A percentile compares a stretch with the other conserved stretches of the same genome.
phyloP scores from a whole-genome alignment of 2,888 invertebrate genomes.

The Tridacna gigas region DNA sequence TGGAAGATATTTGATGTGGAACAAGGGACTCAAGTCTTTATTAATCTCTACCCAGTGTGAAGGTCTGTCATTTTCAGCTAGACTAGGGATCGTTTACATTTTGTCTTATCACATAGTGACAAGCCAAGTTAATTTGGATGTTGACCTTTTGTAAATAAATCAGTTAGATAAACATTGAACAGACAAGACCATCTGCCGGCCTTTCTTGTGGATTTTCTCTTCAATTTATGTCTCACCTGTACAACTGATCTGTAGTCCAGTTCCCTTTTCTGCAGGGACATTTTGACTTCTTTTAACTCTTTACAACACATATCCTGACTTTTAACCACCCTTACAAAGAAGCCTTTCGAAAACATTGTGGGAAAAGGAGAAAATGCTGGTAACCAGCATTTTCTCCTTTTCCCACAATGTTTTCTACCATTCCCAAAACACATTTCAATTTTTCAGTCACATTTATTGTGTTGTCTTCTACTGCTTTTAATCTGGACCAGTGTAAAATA shows the following conservation, averaged over 20 bases:
- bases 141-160: constrained; percentile 20
- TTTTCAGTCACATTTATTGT: too few species aligned
- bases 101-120: constrained; percentile 18
- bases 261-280: too few species aligned
- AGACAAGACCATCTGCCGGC: constrained; percentile 3
- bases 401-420: constrained; percentile 10
- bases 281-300: too few species aligned
- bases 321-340: too few species aligned
- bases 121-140: constrained; percentile 18
- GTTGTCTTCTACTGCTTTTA: too few species aligned
- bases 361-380: not conserved
- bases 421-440: too few species aligned
- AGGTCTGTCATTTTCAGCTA: not conserved
- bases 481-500: too few species aligned
- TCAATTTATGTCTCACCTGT: not conserved
- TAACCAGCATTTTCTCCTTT: not conserved
- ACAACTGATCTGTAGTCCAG: not conserved
- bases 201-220: not conserved
- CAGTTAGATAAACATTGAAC: constrained; percentile 19
- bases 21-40: too few species aligned
- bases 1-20: too few species aligned
- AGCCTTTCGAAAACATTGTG: constrained; percentile 4
- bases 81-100: not conserved
- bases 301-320: too few species aligned
- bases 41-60: not conserved